Percentiles rank a stretch among this genome's conserved stretches.
These are phyloP conservation scores for Phycodurus eques DNA, from an alignment of 2,113 vertebrate species.

Conservation along the genomic window DNA sequence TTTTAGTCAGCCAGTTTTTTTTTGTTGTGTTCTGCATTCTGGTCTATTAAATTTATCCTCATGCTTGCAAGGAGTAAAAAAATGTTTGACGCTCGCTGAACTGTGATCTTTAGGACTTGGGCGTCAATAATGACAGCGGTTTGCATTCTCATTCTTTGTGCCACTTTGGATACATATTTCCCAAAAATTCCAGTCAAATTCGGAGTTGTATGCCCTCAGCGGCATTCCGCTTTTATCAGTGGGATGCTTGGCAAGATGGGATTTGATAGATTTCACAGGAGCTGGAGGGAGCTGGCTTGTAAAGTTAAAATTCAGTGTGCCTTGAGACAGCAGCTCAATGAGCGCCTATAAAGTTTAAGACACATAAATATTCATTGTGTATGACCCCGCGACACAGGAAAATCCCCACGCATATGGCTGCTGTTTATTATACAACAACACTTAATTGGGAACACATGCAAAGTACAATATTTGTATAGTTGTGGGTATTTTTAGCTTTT, in stretches of 20 bases:
- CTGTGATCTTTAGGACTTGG: background rate
- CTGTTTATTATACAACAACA: background rate
- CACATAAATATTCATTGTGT: background rate
- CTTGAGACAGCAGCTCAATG: background rate
- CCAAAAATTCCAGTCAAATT: background rate
- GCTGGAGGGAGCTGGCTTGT: background rate
- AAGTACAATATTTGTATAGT: background rate
- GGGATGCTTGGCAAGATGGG: background rate
- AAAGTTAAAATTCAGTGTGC: background rate
- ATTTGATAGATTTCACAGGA: background rate
- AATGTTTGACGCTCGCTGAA: background rate
- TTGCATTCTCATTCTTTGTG: background rate
- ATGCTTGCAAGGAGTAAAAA: too few relatives aligned
- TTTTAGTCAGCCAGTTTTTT: background rate
- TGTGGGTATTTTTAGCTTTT: background rate
- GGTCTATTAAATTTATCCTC: background rate
- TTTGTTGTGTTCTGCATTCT: background rate
- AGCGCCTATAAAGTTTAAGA: background rate
- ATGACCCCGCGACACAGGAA: background rate
- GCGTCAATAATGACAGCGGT: background rate
- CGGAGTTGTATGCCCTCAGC: background rate
- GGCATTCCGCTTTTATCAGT: background rate
- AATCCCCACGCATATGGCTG: background rate
- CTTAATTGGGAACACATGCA: background rate
- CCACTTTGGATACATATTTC: background rate